Evolutionary conservation across 2,113 vertebrate species (phyloP).

Genomic region (Daphoenositta chrysoptera): DNA sequence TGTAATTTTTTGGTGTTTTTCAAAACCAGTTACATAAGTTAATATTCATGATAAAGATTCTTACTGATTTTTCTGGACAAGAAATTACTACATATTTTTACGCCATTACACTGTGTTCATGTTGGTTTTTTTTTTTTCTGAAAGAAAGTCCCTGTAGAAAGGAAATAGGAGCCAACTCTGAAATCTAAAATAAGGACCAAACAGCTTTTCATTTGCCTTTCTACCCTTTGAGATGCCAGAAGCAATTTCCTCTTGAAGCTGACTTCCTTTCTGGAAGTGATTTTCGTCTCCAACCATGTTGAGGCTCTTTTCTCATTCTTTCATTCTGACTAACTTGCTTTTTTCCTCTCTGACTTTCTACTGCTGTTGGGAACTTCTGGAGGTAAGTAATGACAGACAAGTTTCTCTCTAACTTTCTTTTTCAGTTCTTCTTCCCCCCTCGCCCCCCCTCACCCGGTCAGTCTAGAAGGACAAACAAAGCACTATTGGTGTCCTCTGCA

Average conservation of each 20-base stretch:
- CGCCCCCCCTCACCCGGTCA: conserved; percentile 13
- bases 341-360: not conserved
- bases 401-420: conserved; percentile 68
- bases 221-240: conserved; percentile 69
- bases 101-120: not conserved
- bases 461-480: conserved; percentile 76
- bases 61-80: not conserved
- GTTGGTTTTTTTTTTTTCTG: not conserved
- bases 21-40: not conserved
- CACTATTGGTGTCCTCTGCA: conserved; percentile 72
- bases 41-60: not conserved
- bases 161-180: conserved; percentile 46
- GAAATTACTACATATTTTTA: not conserved
- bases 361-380: conserved; percentile 46
- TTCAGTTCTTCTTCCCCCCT: conserved; percentile 35
- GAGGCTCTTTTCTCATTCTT: conserved; percentile 60
- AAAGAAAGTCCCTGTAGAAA: conserved; percentile 12
- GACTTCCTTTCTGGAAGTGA: conserved; percentile 78
- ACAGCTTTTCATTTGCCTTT: conserved; percentile 57
- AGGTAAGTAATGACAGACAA: conserved; percentile 53
- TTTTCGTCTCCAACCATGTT: conserved; percentile 71
- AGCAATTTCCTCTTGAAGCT: conserved; percentile 72
- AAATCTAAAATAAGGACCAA: conserved; percentile 48
- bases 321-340: conserved; percentile 34
- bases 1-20: not conserved